phyloP scores from a whole-genome alignment of 2,888 invertebrate genomes.

The Vesta saturnalis region DNA sequence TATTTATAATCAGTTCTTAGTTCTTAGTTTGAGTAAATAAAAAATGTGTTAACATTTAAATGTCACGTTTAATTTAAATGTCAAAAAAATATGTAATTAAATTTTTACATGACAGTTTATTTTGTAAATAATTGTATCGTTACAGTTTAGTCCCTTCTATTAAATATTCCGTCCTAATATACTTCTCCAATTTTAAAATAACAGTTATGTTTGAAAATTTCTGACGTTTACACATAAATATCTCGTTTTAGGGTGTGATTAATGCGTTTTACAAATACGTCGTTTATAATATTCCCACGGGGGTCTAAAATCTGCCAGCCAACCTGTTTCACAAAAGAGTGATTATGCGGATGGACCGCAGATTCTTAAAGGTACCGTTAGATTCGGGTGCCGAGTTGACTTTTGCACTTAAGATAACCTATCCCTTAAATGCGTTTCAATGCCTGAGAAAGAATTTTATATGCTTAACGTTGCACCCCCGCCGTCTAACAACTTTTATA shows the following conservation, averaged over 20 bases:
- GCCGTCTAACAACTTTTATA: slow-evolving; percentile 12
- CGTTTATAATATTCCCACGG: slow-evolving; percentile 48
- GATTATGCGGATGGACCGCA: slow-evolving; percentile 47
- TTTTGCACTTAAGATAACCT: slow-evolving; percentile 45
- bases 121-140: neutral
- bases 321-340: slow-evolving; percentile 48
- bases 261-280: slow-evolving; percentile 46
- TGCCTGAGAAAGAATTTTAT: slow-evolving; percentile 36
- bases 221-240: slow-evolving; percentile 41
- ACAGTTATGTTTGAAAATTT: slow-evolving; percentile 34
- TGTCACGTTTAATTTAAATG: too few relatives aligned
- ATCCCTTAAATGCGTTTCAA: slow-evolving; percentile 13
- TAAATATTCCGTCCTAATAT: slow-evolving; percentile 4
- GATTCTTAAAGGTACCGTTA: slow-evolving; percentile 46
- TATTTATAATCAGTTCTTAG: too few relatives aligned
- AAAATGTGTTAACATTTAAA: too few relatives aligned
- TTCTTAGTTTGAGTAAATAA: too few relatives aligned
- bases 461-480: slow-evolving; percentile 27
- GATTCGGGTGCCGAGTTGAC: slow-evolving; percentile 47
- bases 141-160: neutral
- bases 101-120: neutral
- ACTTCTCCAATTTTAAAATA: slow-evolving; percentile 18
- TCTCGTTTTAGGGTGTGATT: slow-evolving; percentile 49
- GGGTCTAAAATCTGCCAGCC: slow-evolving; percentile 46
- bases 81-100: neutral